Base-by-base conservation (phyloP, 2,113 vertebrate genomes). In the Fregata magnificens region DNA sequence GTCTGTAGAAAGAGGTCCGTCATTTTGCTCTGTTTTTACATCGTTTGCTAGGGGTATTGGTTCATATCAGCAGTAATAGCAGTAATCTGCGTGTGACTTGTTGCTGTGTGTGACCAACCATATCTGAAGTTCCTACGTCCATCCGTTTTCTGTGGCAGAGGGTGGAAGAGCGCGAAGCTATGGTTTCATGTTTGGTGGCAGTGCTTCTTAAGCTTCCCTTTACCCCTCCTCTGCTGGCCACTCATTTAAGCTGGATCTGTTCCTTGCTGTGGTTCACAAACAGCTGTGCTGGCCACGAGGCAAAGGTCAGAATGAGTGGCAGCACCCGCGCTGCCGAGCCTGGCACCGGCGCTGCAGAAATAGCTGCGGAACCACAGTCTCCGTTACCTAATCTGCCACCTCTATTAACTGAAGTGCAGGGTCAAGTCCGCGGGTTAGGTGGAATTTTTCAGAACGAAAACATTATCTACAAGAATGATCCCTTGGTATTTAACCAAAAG, bases 281-380 rank as follows among this genome's bases (percentile, higher is more conserved):
- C 95, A 96, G 93, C 93, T 95, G 89, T 96, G 90, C 90, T 96
- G 95, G 95, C 95, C 69, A 6, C 0, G 5, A 93, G 45, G 95
- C 84, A 85, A 97, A 96, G 95, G 95, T 96, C 62, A 62, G 93
- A 82, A 91, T 96, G 93, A 96, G 93, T 91, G 95, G 92, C 95
- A 96, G 95, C 79, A 77, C 84, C 90, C 84, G 3, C 5, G 11
- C 87, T 84, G 94, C 95, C 1, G 82, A 93, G 88, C 50, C 95
- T 96, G 95, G 96, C 90, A 96, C 93, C 1, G 7, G n/a, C 31
- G 22, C 84, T 47, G 87, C 87, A 95, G 95, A 96, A 96, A 96
- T 95, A 96, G 89, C 95, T 94, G 95, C 14, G 53, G 91, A 96
- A 93, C 95, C 95, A 90, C 93, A 85, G 92, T 72, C 93, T 90